Conservation (phyloP, 2,113 vertebrate species). For the Trichomycterus rosablanca region DNA sequence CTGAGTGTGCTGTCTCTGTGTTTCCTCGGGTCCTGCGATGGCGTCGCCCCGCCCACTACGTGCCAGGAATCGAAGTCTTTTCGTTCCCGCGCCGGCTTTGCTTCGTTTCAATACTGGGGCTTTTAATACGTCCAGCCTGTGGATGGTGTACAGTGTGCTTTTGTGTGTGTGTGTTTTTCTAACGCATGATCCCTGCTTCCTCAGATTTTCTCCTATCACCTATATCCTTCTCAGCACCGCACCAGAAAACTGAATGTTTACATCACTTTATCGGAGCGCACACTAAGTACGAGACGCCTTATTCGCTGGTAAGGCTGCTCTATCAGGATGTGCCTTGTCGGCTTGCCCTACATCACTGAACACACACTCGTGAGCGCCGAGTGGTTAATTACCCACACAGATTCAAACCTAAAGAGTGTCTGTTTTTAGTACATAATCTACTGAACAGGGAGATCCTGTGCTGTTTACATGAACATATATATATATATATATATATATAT, state of each 20-base stretch:
- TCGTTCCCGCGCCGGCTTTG: conserved; percentile 25
- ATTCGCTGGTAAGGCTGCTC: conserved; percentile 58
- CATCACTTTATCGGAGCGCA: conserved; percentile 72
- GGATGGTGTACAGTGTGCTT: conserved; percentile 16
- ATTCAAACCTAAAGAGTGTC: conserved; percentile 58
- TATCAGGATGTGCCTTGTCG: conserved; percentile 44
- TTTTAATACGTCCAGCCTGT: conserved; percentile 11
- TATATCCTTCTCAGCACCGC: conserved; percentile 59
- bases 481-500: conserved; percentile 31
- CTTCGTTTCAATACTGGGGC: conserved; percentile 34
- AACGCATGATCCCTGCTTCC: conserved; percentile 27
- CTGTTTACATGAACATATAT: conserved; percentile 74
- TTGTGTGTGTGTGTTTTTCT: conserved; percentile 19
- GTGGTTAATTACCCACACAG: background rate
- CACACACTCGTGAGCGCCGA: background rate
- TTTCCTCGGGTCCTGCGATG: conserved; percentile 49
- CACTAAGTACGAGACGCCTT: conserved; percentile 72
- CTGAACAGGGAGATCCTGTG: conserved; percentile 72
- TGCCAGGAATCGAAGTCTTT: conserved; percentile 37
- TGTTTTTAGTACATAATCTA: conserved; percentile 71
- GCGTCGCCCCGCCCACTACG: conserved; percentile 44
- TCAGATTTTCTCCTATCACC: conserved; percentile 44
- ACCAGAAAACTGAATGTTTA: conserved; percentile 75
- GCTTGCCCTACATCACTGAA: conserved; percentile 40
- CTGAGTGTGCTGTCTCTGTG: too few relatives aligned